These are phyloP conservation scores for Excalfactoria chinensis DNA, from an alignment of 2,113 vertebrate species.

Conservation along the genomic window DNA sequence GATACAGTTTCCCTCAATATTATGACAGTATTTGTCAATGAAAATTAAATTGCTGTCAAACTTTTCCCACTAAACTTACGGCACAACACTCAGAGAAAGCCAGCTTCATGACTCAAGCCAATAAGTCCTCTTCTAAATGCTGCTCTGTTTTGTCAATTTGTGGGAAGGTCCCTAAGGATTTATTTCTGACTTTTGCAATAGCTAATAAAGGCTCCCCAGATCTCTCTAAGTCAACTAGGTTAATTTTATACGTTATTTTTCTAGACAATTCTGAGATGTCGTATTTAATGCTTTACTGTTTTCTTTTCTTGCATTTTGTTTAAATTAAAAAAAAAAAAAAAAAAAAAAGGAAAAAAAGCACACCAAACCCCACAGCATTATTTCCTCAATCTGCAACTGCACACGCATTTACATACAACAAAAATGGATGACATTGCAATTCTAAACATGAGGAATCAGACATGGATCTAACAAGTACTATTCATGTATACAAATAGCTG, in stretches of 20 bases:
- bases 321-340: neutral
- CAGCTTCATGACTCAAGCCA: conserved; percentile 78
- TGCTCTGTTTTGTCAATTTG: conserved; percentile 54
- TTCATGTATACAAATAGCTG: neutral
- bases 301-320: neutral
- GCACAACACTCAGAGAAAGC: conserved; percentile 76
- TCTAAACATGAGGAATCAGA: neutral
- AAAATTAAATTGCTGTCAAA: conserved; percentile 88
- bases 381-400: neutral
- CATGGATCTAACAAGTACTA: neutral
- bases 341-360: neutral
- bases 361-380: neutral
- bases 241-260: neutral
- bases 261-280: neutral
- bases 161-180: conserved; percentile 25
- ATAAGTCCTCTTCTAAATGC: conserved; percentile 71
- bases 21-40: conserved; percentile 87
- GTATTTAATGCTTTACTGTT: neutral
- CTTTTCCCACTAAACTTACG: conserved; percentile 82
- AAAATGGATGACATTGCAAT: fast-evolving
- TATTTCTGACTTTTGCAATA: conserved; percentile 41
- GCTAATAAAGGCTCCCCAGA: neutral
- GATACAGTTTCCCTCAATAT: conserved; percentile 85
- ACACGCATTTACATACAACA: neutral
- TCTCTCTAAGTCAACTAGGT: neutral